Percentiles rank a stretch among this genome's conserved stretches.
phyloP scores from a whole-genome alignment of 2,113 vertebrate species.

The Apodemus speciosus region DNA sequence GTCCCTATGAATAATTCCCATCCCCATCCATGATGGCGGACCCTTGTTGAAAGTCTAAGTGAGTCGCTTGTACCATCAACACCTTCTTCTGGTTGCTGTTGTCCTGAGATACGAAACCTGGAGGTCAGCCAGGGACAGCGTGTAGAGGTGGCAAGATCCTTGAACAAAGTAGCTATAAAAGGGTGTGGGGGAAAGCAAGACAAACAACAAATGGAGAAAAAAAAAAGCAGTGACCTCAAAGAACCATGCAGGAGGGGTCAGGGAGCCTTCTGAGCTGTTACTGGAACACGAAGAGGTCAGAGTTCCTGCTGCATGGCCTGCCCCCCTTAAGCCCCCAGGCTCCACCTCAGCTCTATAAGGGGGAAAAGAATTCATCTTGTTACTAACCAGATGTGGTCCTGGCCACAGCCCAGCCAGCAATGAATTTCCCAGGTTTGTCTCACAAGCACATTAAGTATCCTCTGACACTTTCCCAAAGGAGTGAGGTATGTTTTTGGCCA shows the following conservation, averaged over 20 bases:
- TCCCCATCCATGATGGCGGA: not conserved
- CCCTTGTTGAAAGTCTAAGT: not conserved
- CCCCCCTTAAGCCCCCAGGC: not conserved
- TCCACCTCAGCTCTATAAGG: not conserved
- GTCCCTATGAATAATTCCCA: not conserved
- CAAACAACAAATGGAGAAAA: constrained; percentile 14
- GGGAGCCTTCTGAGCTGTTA: not conserved
- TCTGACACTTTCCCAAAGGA: constrained; percentile 44
- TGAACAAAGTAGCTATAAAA: constrained; percentile 71
- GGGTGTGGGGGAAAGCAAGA: constrained; percentile 39
- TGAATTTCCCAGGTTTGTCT: constrained; percentile 61
- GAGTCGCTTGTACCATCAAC: not conserved
- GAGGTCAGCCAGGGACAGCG: constrained; percentile 56
- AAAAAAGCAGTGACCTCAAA: constrained; percentile 44
- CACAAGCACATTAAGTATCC: constrained; percentile 54
- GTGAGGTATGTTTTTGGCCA: not conserved
- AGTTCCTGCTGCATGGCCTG: not conserved
- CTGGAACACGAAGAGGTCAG: not conserved
- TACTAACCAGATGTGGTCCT: constrained; percentile 54
- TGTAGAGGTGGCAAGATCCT: constrained; percentile 58
- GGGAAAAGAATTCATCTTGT: constrained; percentile 17
- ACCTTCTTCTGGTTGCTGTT: not conserved
- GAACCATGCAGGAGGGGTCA: not conserved
- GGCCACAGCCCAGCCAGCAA: constrained; percentile 49
- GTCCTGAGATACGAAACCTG: constrained; percentile 49